Evolutionary conservation across 2,888 invertebrate genomes (phyloP), one percentile per base, ranked within the genome.

Genomic region (Thumatha senex): DNA sequence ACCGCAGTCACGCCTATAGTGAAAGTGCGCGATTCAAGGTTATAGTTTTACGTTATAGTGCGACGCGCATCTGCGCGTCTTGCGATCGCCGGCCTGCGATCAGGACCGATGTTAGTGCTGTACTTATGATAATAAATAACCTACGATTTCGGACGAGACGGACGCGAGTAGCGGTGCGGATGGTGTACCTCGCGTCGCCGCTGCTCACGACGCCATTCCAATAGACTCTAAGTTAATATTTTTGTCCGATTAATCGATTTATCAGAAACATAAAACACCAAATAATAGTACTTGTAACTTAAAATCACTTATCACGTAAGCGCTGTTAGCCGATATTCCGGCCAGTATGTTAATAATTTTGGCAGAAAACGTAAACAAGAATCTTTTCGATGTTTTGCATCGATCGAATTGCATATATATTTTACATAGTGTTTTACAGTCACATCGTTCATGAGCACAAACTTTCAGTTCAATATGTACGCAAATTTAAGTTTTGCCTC

Each of bases 21-120:
- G 86, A 88, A 86, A 86, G 88, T 90, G 89, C 86, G 88, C 78
- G 88, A 84, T 77, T 82, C 87, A 77, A 80, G 89, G 87, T 91
- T 91, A 91, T 91, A 91, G 91, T 90, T 91, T 88, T 89, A 90
- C 88, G 89, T 89, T 89, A 66, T 75, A 78, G 89, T 86, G 90
- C 86, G 84, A 76, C 81, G 86, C 86, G 83, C 79, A 74, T 76
- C 80, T 81, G 78, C 80, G 84, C 81, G 84, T 76, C 76, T 74
- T 76, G 78, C 80, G 85, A 81, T 81, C 83, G 84, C 79, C 76
- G 75, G 74, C 77, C 76, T 76, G 79, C 80, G 85, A 79, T 82
- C 82, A 71, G 84, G 84, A 89, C 89, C 86, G 85, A 82, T 87
- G 80, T 84, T 89, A 90, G 90, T 89, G 87, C 83, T 85, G 84